Evolutionary conservation across 1,140 invertebrate genomes (phyloP).

Genomic region (Aphelenchoides avenae): DNA sequence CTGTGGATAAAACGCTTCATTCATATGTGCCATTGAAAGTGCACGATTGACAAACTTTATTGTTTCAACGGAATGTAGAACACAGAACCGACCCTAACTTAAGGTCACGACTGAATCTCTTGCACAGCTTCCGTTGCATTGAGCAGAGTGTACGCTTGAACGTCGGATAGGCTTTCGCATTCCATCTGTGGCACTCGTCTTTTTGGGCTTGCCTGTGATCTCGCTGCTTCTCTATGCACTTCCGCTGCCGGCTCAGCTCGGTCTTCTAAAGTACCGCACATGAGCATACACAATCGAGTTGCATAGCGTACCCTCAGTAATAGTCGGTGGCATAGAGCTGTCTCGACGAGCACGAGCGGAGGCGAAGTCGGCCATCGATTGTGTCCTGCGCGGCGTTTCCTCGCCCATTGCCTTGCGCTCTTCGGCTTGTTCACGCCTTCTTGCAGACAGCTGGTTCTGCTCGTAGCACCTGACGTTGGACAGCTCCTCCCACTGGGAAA

Average conservation of each 20-base stretch:
- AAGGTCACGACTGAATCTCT: slow-evolving; percentile 33
- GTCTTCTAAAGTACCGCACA: too few species aligned
- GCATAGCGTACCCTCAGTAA: too few species aligned
- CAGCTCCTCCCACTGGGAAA: slow-evolving; percentile 15
- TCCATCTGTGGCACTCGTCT: slow-evolving; percentile 23
- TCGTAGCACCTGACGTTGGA: neutral
- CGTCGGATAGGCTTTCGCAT: slow-evolving; percentile 24
- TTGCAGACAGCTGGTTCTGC: slow-evolving; percentile 5
- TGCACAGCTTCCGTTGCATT: slow-evolving; percentile 22
- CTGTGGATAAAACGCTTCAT: too few species aligned
- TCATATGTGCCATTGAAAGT: too few species aligned
- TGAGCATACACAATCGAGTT: too few species aligned
- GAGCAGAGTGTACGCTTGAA: slow-evolving; percentile 34
- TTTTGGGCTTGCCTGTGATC: slow-evolving; percentile 19
- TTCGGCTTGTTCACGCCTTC: slow-evolving; percentile 6
- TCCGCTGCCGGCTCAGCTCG: neutral
- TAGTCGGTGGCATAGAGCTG: slow-evolving; percentile 21
- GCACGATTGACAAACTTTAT: too few species aligned
- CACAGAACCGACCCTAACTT: too few species aligned
- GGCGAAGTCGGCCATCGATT: slow-evolving; percentile 33
- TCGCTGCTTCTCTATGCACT: slow-evolving; percentile 5
- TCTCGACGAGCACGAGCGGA: neutral
- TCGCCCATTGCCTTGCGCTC: neutral
- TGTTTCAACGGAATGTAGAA: too few species aligned
- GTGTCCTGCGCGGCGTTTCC: slow-evolving; percentile 28